Evolutionary conservation across 2,888 invertebrate species (phyloP).

Genomic region (Melieria omissa): DNA sequence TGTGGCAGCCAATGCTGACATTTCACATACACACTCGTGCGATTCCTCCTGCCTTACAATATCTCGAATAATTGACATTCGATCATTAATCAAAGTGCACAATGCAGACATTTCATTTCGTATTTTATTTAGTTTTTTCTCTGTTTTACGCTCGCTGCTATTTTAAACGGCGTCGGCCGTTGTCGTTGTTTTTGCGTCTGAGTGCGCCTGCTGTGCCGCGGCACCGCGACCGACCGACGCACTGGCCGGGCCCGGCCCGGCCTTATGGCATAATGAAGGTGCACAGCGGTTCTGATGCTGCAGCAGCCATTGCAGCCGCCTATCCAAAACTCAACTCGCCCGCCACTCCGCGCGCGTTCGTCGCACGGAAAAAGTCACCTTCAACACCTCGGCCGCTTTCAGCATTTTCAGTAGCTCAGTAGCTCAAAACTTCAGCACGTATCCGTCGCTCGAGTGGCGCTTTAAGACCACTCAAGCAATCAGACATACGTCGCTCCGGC

Average conservation of each 20-base stretch:
- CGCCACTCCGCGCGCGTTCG: too few relatives aligned
- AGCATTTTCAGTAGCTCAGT: not conserved
- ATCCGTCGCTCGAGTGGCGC: not conserved
- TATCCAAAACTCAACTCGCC: slow-evolving; percentile 4
- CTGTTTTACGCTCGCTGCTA: slow-evolving; percentile 35
- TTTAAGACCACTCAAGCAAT: not conserved
- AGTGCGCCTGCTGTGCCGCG: slow-evolving; percentile 26
- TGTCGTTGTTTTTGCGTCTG: slow-evolving; percentile 15
- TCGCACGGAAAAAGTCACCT: not conserved
- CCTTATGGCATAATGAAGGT: slow-evolving; percentile 17
- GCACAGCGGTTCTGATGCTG: not conserved
- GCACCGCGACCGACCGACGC: slow-evolving; percentile 1
- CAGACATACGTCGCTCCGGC: not conserved
- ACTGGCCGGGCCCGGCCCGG: slow-evolving; percentile 2
- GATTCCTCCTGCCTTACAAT: slow-evolving; percentile 35
- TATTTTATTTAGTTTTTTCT: slow-evolving; percentile 56
- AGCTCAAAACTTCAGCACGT: not conserved
- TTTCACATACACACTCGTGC: slow-evolving; percentile 2
- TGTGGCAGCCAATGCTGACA: too few relatives aligned
- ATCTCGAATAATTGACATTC: slow-evolving; percentile 65
- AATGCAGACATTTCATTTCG: slow-evolving; percentile 64
- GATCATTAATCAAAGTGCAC: slow-evolving; percentile 68
- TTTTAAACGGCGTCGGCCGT: slow-evolving; percentile 9
- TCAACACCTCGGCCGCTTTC: not conserved
- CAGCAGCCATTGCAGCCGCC: slow-evolving; percentile 5